These are phyloP conservation scores for Drepana falcataria DNA, from an alignment of 2,888 invertebrate species.

Conservation along the genomic window DNA sequence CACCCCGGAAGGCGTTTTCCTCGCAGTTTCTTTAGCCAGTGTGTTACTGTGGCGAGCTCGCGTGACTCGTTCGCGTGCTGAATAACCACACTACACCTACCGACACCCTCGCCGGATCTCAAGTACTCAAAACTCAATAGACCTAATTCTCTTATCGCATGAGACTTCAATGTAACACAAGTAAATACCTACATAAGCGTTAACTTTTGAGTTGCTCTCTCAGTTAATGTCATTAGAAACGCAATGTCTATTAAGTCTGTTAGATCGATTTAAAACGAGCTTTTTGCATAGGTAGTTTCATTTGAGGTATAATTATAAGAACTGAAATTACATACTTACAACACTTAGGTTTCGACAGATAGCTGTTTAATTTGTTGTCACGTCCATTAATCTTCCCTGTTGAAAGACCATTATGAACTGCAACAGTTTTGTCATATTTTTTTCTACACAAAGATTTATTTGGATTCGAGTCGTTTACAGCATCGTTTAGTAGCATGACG, in stretches of 20 bases:
- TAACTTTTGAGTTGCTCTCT: conserved; percentile 9
- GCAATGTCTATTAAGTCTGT: neutral
- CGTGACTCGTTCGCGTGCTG: conserved; percentile 68
- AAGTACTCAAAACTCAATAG: conserved; percentile 41
- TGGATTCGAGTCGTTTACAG: conserved; percentile 30
- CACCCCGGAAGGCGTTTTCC: conserved; percentile 78
- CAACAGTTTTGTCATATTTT: conserved; percentile 26
- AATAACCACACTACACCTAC: conserved; percentile 39
- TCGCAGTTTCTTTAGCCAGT: conserved; percentile 72
- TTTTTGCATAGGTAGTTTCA: conserved; percentile 6
- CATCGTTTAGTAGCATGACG: conserved; percentile 25
- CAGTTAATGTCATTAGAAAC: neutral
- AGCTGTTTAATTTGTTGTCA: conserved; percentile 20
- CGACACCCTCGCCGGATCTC: conserved; percentile 41
- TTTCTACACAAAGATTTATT: conserved; percentile 35
- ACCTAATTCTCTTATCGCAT: conserved; percentile 56
- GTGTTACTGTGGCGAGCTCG: conserved; percentile 69
- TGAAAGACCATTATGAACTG: conserved; percentile 19
- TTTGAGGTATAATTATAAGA: conserved; percentile 12
- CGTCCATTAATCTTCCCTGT: conserved; percentile 23
- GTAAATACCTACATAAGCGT: conserved; percentile 27
- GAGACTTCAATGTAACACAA: conserved; percentile 34
- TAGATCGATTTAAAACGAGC: neutral
- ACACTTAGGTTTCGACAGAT: conserved; percentile 19
- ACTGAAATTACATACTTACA: conserved; percentile 12